A percentile compares a stretch with the other conserved stretches of the same genome.
phyloP scores from a whole-genome alignment of 2,797 vertebrate species.

The Scolopax bukidnonensis region DNA sequence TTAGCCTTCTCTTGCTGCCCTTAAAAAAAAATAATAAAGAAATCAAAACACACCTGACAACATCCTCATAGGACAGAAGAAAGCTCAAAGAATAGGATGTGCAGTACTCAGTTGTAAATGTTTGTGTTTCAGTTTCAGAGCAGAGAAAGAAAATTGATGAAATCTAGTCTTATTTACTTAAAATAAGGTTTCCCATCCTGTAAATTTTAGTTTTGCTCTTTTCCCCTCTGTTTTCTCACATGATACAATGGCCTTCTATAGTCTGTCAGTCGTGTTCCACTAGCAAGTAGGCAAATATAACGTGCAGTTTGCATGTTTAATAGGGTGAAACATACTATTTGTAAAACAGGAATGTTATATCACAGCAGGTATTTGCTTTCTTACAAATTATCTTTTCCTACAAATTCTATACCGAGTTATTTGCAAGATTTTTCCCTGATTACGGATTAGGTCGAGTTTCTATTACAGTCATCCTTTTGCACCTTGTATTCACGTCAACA shows the following conservation, averaged over 20 bases:
- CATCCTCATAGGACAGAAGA: neutral
- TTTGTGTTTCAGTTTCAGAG: neutral
- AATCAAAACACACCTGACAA: neutral
- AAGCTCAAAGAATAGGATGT: neutral
- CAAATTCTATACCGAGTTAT: neutral
- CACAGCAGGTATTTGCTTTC: neutral
- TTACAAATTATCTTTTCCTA: neutral
- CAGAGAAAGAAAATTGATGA: neutral
- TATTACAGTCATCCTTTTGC: neutral
- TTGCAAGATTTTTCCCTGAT: neutral
- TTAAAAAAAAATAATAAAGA: neutral
- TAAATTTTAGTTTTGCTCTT: neutral
- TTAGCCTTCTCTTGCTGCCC: neutral
- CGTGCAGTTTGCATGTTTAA: neutral
- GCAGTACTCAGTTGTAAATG: neutral
- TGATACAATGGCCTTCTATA: neutral
- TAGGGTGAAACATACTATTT: neutral
- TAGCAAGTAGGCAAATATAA: neutral
- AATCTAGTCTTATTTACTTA: neutral
- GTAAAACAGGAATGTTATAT: neutral
- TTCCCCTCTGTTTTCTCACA: neutral
- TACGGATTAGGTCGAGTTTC: neutral
- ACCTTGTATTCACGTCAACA: neutral
- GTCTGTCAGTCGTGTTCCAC: neutral
- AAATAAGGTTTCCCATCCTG: neutral